A percentile compares a stretch with the other conserved stretches of the same genome.
phyloP scores from a whole-genome alignment of 2,888 invertebrate species.

The Venusia cambrica region DNA sequence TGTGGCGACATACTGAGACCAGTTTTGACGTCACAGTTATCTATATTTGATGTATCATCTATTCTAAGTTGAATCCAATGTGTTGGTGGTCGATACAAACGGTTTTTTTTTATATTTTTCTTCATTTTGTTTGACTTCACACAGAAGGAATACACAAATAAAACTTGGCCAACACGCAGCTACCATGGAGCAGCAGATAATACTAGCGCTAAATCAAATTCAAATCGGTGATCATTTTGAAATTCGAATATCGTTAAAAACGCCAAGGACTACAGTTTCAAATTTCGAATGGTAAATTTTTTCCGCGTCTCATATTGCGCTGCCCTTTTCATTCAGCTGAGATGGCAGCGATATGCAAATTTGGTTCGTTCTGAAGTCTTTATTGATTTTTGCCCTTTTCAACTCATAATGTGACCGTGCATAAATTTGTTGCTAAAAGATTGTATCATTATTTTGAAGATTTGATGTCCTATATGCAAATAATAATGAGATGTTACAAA shows the following conservation, averaged over 20 bases:
- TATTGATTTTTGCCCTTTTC: conserved; percentile 31
- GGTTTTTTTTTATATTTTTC: too few species aligned
- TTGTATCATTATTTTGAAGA: conserved; percentile 1
- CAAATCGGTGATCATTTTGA: conserved; percentile 8
- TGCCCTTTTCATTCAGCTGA: conserved; percentile 28
- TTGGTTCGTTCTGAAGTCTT: conserved; percentile 21
- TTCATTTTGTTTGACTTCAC: too few species aligned
- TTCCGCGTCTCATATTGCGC: conserved; percentile 30
- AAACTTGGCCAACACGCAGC: too few species aligned
- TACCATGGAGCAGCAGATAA: too few species aligned
- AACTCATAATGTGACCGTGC: conserved; percentile 26
- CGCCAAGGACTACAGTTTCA: conserved; percentile 23
- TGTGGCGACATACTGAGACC: too few species aligned
- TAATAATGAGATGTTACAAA: conserved; percentile 13
- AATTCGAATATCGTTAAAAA: conserved; percentile 8
- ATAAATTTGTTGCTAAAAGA: conserved; percentile 25
- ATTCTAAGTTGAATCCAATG: too few species aligned
- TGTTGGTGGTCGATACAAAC: too few species aligned
- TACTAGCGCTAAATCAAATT: conserved; percentile 3
- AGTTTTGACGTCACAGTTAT: too few species aligned
- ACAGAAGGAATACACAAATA: too few species aligned
- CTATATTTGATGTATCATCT: too few species aligned
- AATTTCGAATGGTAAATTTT: conserved; percentile 32
- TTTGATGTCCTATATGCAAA: conserved; percentile 1
- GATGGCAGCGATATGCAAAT: conserved; percentile 34